Base-by-base conservation (phyloP, 2,888 invertebrate genomes). In the Sphecodes monilicornis region DNA sequence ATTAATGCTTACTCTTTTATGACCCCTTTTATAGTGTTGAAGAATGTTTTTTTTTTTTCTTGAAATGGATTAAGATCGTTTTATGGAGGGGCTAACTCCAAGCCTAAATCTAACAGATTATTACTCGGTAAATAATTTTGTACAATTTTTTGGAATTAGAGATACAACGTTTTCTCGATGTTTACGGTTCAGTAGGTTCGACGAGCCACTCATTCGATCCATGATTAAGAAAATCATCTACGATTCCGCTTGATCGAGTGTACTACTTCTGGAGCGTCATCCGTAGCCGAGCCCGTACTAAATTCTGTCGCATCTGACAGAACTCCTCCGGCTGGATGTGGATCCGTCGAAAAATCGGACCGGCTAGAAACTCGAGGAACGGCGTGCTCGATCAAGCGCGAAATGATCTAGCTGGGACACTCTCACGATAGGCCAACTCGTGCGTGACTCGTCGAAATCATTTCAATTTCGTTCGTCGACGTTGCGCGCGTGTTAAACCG, bases 371-470 rank as follows among this genome's bases (percentile, higher is more conserved):
- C 72, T 72, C 68, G 39, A 66, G 66, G 69, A 26, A 26, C 73
- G 81, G 84, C 78, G 84, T 78, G 88, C 84, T 72, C 84, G 84
- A 82, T 90, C 83, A 86, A 89, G 89, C 90, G 85, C 83, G 80
- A 84, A 89, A 66, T 60, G 60, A 78, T 78, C 88, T 57, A 66
- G 79, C 75, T 80, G 66, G 73, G 72, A 80, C 82, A 83, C 85
- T 88, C 90, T 87, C 86, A 82, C 88, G 85, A 80, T 85, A 82
- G 66, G 79, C 68, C 82, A 86, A 87, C 66, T 88, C 84, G 87
- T 87, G 91, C 89, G 87, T 89, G 87, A 91, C 93, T 87, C n/a
- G 29, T 87, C 86, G 88, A 90, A 90, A 92, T 91, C 87, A 91
- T 91, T 92, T 92, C 91, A 89, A 89, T 92, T 91, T 93, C 91